These are phyloP conservation scores for Porites evermanni DNA, from an alignment of 92 coral and sea anemone species.

Conservation along the genomic window DNA sequence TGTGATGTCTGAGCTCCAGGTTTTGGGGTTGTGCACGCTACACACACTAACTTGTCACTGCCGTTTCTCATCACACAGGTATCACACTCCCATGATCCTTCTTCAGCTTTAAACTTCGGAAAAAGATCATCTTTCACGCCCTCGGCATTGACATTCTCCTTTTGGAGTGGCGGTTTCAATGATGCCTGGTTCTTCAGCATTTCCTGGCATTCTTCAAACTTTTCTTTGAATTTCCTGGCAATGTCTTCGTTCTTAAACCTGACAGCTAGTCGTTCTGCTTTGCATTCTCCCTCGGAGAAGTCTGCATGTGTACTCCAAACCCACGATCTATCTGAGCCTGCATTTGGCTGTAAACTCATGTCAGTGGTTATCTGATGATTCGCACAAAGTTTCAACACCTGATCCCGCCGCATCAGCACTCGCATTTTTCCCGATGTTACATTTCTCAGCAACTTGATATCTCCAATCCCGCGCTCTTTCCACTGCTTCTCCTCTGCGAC, in stretches of 20 bases:
- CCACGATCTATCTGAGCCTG: constrained; percentile 89
- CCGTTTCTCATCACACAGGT: constrained; percentile 58
- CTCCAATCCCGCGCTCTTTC: constrained; percentile 98
- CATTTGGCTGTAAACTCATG: constrained; percentile 86
- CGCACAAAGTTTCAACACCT: constrained; percentile 90
- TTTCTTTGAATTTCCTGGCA: constrained; percentile 82
- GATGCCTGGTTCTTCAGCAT: constrained; percentile 17
- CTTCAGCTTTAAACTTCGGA: constrained; percentile 52
- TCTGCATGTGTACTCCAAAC: constrained; percentile 95
- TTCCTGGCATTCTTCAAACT: constrained; percentile 73
- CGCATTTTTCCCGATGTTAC: constrained; percentile 72
- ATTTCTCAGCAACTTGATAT: constrained; percentile 82
- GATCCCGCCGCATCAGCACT: constrained; percentile 93
- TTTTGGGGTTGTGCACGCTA: constrained; percentile 60
- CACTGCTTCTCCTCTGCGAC: constrained; percentile 79
- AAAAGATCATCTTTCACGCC: constrained; percentile 14
- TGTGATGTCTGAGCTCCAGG: constrained; percentile 38
- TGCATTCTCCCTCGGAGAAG: constrained; percentile 88
- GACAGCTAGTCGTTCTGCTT: constrained; percentile 86
- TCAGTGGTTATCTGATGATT: constrained; percentile 87
- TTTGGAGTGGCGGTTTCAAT: constrained; percentile 1
- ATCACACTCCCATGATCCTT: constrained; percentile 79
- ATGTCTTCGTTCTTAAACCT: constrained; percentile 81
- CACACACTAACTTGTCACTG: constrained; percentile 47
- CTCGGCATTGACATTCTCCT: background rate